Percentiles rank a stretch among this genome's conserved stretches.
Conservation (phyloP, 2,797 vertebrate species). For the Galago senegalensis region DNA sequence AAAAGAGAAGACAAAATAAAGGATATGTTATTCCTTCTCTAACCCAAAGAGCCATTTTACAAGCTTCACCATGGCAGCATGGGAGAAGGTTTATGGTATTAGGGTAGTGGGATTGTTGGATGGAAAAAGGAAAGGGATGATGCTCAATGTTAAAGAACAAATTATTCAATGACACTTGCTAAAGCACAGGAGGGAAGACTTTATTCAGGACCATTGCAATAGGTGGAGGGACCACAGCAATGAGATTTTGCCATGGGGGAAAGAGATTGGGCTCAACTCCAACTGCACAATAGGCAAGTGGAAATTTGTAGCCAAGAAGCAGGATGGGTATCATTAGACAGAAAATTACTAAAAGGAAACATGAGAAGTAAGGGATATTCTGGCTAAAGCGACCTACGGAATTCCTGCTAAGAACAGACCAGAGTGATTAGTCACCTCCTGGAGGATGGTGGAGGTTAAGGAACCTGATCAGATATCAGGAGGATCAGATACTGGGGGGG, state of each 20-base stretch:
- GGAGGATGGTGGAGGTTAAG: not conserved
- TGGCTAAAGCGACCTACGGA: too few species aligned
- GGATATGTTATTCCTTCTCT: not conserved
- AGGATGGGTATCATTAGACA: too few species aligned
- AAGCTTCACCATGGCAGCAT: not conserved
- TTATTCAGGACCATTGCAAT: not conserved
- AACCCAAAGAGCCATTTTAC: not conserved
- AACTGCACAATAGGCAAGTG: not conserved
- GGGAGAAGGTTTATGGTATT: not conserved
- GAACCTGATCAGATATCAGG: not conserved
- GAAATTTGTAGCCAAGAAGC: not conserved
- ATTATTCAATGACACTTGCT: not conserved
- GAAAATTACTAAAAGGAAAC: not conserved
- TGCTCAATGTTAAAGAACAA: not conserved
- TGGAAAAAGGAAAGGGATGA: not conserved
- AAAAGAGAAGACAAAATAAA: not conserved
- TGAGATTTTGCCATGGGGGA: not conserved
- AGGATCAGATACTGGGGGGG: not conserved
- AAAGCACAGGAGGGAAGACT: not conserved
- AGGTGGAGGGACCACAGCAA: not conserved
- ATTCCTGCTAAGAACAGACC: not conserved
- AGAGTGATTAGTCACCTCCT: not conserved
- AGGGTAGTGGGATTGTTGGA: not conserved
- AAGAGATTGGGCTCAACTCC: not conserved
- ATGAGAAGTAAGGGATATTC: not conserved